phyloP scores from a whole-genome alignment of 53 echinoderm and acorn worm genomes.

The Astropecten irregularis region DNA sequence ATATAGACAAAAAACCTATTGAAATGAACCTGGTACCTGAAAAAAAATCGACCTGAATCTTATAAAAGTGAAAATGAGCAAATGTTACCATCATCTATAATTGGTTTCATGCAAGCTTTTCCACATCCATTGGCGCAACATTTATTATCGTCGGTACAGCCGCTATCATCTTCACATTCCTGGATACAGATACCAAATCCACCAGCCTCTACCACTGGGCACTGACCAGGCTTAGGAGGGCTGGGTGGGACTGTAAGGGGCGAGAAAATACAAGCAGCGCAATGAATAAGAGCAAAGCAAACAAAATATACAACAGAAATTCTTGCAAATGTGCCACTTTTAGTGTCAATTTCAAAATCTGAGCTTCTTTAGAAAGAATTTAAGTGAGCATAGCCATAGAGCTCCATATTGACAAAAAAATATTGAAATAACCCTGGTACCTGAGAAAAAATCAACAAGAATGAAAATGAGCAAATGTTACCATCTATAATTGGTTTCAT shows the following conservation, averaged over 20 bases:
- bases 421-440: no score
- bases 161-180: conserved; percentile 29
- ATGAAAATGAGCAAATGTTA: no score
- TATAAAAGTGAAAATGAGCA: no score
- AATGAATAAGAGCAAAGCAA: no score
- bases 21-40: conserved; percentile 3
- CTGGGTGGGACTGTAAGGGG: conserved; percentile 4
- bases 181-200: conserved; percentile 48
- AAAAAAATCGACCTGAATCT: background rate
- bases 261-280: conserved; percentile 13
- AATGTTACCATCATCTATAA: background rate
- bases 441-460: no score
- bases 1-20: no score
- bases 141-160: conserved; percentile 21
- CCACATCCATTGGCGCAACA: conserved; percentile 51
- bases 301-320: no score
- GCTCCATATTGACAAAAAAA: no score
- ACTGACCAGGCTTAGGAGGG: conserved; percentile 45
- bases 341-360: no score
- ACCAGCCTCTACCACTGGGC: conserved; percentile 20
- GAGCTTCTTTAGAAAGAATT: no score
- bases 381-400: no score
- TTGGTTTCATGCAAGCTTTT: background rate
- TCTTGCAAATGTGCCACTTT: no score
- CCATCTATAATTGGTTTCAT: background rate